Percentiles rank a stretch among this genome's conserved stretches.
Conservation (phyloP, 2,113 vertebrate genomes). For the Holacanthus passer region DNA sequence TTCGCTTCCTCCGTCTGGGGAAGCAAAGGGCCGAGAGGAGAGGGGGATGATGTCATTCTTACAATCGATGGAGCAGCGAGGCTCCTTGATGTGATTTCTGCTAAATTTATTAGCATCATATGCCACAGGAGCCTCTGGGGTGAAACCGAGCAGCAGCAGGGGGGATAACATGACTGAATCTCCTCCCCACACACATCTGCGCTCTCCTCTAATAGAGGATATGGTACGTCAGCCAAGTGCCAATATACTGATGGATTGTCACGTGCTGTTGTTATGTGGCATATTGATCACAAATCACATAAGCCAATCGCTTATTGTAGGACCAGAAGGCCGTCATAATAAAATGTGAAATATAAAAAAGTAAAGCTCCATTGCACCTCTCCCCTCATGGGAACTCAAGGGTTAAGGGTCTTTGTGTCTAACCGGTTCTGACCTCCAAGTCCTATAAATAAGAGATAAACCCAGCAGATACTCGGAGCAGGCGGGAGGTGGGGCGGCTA, state of each 20-base stretch:
- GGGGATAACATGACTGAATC: slow-evolving; percentile 31
- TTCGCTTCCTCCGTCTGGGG: slow-evolving; percentile 30
- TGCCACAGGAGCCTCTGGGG: slow-evolving; percentile 56
- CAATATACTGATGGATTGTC: slow-evolving; percentile 10
- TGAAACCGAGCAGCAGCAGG: slow-evolving; percentile 44
- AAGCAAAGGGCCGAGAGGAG: slow-evolving; percentile 17
- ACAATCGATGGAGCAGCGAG: slow-evolving; percentile 66
- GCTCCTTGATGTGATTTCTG: slow-evolving; percentile 70
- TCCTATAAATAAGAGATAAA: slow-evolving; percentile 75
- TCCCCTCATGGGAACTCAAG: background rate
- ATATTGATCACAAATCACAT: slow-evolving; percentile 5
- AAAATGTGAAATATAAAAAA: slow-evolving; percentile 1
- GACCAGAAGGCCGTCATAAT: background rate
- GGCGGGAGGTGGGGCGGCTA: slow-evolving; percentile 34
- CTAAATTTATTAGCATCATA: slow-evolving; percentile 72
- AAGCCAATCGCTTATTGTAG: slow-evolving; percentile 17
- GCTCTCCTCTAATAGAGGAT: slow-evolving; percentile 8
- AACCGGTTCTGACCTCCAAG: slow-evolving; percentile 43
- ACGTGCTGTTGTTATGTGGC: background rate
- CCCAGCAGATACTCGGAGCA: slow-evolving; percentile 45
- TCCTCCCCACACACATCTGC: slow-evolving; percentile 43
- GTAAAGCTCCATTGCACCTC: background rate
- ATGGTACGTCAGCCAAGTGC: slow-evolving; percentile 13
- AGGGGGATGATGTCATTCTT: slow-evolving; percentile 76
- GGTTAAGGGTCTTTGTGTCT: slow-evolving; percentile 33